A percentile compares a stretch with the other conserved stretches of the same genome.
These are phyloP conservation scores for Mobula birostris DNA, from an alignment of 2,113 vertebrate species.

Conservation along the genomic window DNA sequence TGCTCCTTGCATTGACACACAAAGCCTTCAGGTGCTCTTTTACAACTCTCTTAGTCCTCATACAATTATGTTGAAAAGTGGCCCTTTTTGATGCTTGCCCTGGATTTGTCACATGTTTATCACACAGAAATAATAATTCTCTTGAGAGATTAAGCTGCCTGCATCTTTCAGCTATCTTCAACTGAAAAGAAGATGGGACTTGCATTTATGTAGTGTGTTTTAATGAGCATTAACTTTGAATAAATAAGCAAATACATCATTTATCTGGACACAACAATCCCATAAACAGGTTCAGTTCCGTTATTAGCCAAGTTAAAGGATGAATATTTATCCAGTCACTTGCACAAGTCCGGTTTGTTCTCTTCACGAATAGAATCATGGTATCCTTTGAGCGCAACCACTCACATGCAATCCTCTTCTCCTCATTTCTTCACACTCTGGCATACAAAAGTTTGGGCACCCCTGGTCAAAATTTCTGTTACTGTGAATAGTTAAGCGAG, in stretches of 20 bases:
- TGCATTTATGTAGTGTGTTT: not conserved
- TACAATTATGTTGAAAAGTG: too few relatives aligned
- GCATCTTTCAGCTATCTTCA: not conserved
- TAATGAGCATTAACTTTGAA: not conserved
- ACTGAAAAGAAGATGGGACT: not conserved
- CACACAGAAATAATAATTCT: not conserved
- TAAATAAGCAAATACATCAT: not conserved
- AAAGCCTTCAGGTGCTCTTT: too few relatives aligned
- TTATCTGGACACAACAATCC: not conserved
- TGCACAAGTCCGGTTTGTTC: not conserved
- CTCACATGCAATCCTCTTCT: not conserved
- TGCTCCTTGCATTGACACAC: too few relatives aligned
- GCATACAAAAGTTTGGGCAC: too few relatives aligned
- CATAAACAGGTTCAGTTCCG: not conserved
- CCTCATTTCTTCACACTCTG: not conserved
- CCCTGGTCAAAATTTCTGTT: too few relatives aligned
- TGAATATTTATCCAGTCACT: not conserved
- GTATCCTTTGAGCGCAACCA: not conserved
- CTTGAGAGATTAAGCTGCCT: not conserved
- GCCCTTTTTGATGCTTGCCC: too few relatives aligned
- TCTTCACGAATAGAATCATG: not conserved
- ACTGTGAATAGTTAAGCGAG: too few relatives aligned
- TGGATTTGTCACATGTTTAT: not conserved
- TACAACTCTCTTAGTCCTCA: too few relatives aligned
- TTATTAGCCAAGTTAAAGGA: not conserved